Evolutionary conservation across 2,797 vertebrate genomes (phyloP).

Genomic region (Salarias fasciatus): DNA sequence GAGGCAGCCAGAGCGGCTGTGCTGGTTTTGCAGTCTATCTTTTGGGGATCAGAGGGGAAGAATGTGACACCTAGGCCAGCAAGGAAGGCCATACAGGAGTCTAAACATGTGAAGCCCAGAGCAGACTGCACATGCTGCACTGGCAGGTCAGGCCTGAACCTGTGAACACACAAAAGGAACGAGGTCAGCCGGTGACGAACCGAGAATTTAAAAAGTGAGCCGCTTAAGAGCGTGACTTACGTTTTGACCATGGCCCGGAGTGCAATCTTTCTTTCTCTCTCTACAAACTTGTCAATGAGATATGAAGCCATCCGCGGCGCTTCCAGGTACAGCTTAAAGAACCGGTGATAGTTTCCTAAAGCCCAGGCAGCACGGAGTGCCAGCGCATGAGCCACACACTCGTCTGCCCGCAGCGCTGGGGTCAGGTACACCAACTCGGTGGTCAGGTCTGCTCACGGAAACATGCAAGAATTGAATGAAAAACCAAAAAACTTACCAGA

Average conservation of each 20-base stretch:
- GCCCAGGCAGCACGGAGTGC: slow-evolving; percentile 91
- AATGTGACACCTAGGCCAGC: slow-evolving; percentile 88
- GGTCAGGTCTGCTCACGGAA: slow-evolving; percentile 85
- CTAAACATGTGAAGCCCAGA: slow-evolving; percentile 91
- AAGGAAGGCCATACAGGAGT: slow-evolving; percentile 91
- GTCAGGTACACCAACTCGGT: slow-evolving; percentile 92
- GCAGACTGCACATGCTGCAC: slow-evolving; percentile 91
- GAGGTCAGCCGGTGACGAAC: not conserved
- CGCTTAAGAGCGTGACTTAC: slow-evolving; percentile 78
- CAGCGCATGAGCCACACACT: slow-evolving; percentile 88
- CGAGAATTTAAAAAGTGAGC: not conserved
- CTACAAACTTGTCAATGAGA: slow-evolving; percentile 95
- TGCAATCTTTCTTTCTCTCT: slow-evolving; percentile 89
- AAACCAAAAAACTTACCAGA: too few species aligned
- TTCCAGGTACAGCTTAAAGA: slow-evolving; percentile 89
- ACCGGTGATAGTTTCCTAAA: slow-evolving; percentile 90
- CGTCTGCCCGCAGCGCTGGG: slow-evolving; percentile 84
- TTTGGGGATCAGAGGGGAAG: slow-evolving; percentile 85
- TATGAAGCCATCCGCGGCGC: slow-evolving; percentile 93
- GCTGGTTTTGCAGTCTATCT: slow-evolving; percentile 95
- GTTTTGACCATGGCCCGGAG: slow-evolving; percentile 95
- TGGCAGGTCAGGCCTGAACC: slow-evolving; percentile 85
- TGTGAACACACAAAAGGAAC: slow-evolving; percentile 66
- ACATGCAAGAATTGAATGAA: not conserved
- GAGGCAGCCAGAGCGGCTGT: slow-evolving; percentile 86